Evolutionary conservation across 1,140 invertebrate species (phyloP).

Genomic region (Gonioctena quinquepunctata): DNA sequence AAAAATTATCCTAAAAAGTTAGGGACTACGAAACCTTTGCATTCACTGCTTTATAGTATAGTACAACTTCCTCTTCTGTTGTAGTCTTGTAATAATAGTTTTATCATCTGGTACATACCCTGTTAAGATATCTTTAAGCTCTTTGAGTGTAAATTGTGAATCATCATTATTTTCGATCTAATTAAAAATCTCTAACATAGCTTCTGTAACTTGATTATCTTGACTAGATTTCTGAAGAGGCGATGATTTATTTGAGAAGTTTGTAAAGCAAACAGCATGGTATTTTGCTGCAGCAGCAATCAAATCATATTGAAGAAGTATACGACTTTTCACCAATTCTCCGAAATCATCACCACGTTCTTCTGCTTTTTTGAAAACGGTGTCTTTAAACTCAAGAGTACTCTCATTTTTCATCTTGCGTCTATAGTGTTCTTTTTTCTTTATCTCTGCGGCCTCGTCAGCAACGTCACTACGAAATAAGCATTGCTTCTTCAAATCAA

Average conservation of each 20-base stretch:
- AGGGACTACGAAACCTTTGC: no score
- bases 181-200: constrained; percentile 47
- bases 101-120: constrained; percentile 48
- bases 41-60: no score
- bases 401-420: constrained; percentile 46
- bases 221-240: constrained; percentile 35
- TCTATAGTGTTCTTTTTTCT: constrained; percentile 47
- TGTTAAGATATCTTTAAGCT: constrained; percentile 48
- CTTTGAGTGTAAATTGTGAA: constrained; percentile 36
- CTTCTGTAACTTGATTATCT: constrained; percentile 45
- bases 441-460: constrained; percentile 39
- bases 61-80: no score
- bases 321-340: constrained; percentile 47
- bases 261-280: constrained; percentile 28
- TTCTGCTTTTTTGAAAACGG: constrained; percentile 48
- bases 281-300: constrained; percentile 42
- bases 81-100: constrained; percentile 45
- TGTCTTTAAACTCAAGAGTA: constrained; percentile 51
- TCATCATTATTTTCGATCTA: constrained; percentile 51
- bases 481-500: constrained; percentile 47
- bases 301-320: constrained; percentile 48
- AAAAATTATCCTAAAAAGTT: no score
- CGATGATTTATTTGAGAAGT: constrained; percentile 11
- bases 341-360: constrained; percentile 46
- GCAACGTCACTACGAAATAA: constrained; percentile 50